Base-by-base conservation (phyloP, 2,888 invertebrate genomes). In the Harpagoxenus sublaevis region DNA sequence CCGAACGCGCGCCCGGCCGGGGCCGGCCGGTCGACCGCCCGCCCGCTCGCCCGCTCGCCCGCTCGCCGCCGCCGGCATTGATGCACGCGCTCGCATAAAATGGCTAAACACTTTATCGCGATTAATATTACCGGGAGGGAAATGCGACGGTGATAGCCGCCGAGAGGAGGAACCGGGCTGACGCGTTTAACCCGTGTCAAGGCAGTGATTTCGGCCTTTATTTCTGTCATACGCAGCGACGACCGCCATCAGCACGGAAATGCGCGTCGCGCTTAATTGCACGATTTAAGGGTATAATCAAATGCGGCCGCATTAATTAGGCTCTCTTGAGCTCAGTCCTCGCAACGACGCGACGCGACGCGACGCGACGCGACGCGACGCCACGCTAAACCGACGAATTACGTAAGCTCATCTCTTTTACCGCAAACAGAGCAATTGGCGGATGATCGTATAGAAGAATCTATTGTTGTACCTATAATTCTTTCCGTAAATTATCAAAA, bases 151-250 rank as follows among this genome's bases (percentile, higher is more conserved):
- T 35, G 57, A 57, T 23, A 39, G 35, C 15, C 51, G 51, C 18
- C 65, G 79, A 57, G 57, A 45, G 60, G 70, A 45, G 57, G n/a
- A 12, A 23, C 8, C 57, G 23, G 48, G 35, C 18, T 79, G 48
- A 51, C 60, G 48, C 60, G 77, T 78, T 79, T 60, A 48, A 12
- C 42, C 66, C 79, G n/a, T 60, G 71, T 79, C 79, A 71, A 79
- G 71, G 35, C 48, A 48, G 45, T 48, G 71, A 71, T 79, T 79
- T 71, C 48, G 60, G 28, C 18, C 48, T 79, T 79, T 79, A 79
- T 79, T 79, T 79, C 79, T 79, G 79, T 79, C 79, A 79, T 51
- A 71, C 48, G 60, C 79, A 79, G 79, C 48, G 71, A 48, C 18
- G 35, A 71, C 60, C 60, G 48, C 18, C 71, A 62, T 60, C 71